These are phyloP conservation scores for Carassius gibelio DNA, from an alignment of 2,113 vertebrate species.

Conservation along the genomic window DNA sequence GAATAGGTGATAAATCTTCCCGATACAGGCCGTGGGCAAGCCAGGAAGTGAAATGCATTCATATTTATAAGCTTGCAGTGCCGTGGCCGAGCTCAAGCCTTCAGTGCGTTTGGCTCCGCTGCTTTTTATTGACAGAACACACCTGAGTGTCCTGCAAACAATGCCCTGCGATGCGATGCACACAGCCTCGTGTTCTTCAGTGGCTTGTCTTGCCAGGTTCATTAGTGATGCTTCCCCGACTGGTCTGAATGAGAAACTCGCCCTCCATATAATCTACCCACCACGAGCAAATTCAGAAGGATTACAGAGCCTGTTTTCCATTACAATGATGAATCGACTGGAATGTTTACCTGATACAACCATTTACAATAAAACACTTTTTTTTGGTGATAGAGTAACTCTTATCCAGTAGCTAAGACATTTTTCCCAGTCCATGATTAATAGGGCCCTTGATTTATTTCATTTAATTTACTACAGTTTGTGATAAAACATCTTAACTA, in stretches of 20 bases:
- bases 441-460: neutral
- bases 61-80: slow-evolving; percentile 53
- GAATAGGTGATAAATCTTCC: slow-evolving; percentile 56
- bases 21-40: slow-evolving; percentile 38
- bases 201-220: slow-evolving; percentile 9
- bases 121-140: slow-evolving; percentile 35
- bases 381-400: slow-evolving; percentile 28
- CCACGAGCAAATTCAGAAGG: slow-evolving; percentile 39
- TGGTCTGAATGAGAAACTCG: slow-evolving; percentile 44
- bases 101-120: slow-evolving; percentile 31
- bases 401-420: neutral
- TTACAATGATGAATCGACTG: slow-evolving; percentile 52
- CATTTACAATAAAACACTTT: slow-evolving; percentile 49
- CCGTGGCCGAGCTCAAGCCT: neutral
- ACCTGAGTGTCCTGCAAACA: slow-evolving; percentile 40
- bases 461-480: neutral
- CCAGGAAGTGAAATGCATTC: slow-evolving; percentile 45
- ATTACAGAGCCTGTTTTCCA: slow-evolving; percentile 50
- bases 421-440: neutral
- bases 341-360: slow-evolving; percentile 48
- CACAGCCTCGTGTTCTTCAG: neutral
- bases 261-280: slow-evolving; percentile 17
- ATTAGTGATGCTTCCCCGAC: slow-evolving; percentile 26
- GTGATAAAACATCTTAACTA: neutral
- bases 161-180: slow-evolving; percentile 19